phyloP scores from a whole-genome alignment of 1,140 invertebrate genomes.

The Wiebesia pumilae region DNA sequence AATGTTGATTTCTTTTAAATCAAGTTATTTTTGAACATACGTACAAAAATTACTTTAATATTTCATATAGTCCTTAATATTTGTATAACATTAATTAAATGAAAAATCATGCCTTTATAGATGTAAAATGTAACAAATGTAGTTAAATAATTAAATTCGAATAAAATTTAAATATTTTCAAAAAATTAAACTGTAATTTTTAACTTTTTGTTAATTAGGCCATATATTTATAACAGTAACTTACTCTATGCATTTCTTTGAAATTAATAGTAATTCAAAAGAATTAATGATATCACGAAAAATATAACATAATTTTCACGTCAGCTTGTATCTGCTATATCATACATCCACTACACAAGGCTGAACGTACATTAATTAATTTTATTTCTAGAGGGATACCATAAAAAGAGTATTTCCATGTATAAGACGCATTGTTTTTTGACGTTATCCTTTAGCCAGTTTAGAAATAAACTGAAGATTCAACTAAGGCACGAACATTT shows the following conservation, averaged over 20 bases:
- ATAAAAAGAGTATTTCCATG: not conserved
- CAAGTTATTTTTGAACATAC: not conserved
- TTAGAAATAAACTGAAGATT: not conserved
- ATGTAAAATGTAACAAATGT: not conserved
- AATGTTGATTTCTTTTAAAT: not conserved
- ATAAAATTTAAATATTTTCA: not conserved
- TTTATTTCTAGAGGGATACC: not conserved
- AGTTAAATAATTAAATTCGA: not conserved
- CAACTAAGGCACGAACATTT: not conserved
- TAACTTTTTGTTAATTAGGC: not conserved
- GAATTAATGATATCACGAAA: slow-evolving; percentile 6
- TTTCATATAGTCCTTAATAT: no score
- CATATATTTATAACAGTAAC: not conserved
- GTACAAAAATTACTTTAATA: no score
- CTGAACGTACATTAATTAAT: not conserved
- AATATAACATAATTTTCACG: slow-evolving; percentile 16
- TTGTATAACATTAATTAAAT: no score
- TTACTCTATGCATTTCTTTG: not conserved
- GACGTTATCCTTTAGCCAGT: not conserved
- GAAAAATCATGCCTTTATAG: not conserved
- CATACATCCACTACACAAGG: not conserved
- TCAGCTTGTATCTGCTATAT: not conserved
- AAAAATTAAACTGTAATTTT: not conserved
- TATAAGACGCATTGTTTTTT: not conserved
- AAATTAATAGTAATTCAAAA: not conserved